Base-by-base conservation (phyloP, 2,888 invertebrate species). In the Drosophila fungiperda region DNA sequence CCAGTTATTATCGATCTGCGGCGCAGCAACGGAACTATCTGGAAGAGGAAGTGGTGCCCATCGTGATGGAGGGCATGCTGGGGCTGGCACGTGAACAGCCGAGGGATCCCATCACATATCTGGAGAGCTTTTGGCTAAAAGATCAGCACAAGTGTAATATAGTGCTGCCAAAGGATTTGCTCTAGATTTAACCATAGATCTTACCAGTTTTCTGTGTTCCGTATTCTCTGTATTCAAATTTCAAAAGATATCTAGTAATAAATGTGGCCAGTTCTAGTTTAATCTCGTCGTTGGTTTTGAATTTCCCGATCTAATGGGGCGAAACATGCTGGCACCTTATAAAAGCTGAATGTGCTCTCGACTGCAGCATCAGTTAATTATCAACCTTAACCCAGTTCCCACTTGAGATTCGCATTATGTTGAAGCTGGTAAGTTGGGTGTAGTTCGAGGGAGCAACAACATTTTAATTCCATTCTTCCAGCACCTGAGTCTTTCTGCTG, bases 31-130 rank as follows among this genome's bases (percentile, higher is more conserved):
- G 82, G 0, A n/a, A 11, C 0, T 82, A 63, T 53, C 23, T 87
- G 32, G 69, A 87, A 50, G 58, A 32, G 17, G 66, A 80, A 17
- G 87, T 78, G 57, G 73, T 85, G 15, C 87, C 87, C 48, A 76
- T 89, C 1, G 20, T 87, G 6, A 83, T 89, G 85, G 78, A 87
- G 53, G 87, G 87, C 7, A 73, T 87, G 83, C 38, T 87, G 53
- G 82, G 61, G 0, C 20, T 87, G 59, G 83, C 89, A 3, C 85
- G 87, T 0, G 82, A 83, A 2, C 65, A 64, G 53, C 87, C 87
- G 0, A 52, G 35, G 3, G 87, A 87, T 77, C 87, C 87, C 6
- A 82, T 87, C 1, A 65, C 9, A 1, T 83, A 73, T 57, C 55
- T 87, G 26, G 73, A 83, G 17, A 73, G 71, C 12, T 87, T 80